These are phyloP conservation scores for Stenodema calcarata DNA, from an alignment of 2,888 invertebrate genomes.

Conservation along the genomic window DNA sequence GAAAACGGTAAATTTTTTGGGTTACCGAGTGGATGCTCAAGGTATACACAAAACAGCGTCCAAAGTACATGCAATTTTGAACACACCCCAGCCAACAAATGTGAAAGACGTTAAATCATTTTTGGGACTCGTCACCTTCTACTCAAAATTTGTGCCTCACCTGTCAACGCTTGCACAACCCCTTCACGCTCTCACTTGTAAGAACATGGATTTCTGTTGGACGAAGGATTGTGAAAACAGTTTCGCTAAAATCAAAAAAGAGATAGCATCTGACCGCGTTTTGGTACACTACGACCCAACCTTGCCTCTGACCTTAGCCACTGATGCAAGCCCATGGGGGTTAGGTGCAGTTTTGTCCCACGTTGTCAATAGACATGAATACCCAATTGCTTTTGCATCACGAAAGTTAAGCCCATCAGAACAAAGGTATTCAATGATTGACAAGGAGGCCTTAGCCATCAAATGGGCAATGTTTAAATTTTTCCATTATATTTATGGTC, in stretches of 20 bases:
- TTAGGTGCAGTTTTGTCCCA: not conserved
- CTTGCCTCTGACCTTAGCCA: not conserved
- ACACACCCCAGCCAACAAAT: not conserved
- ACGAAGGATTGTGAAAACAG: not conserved
- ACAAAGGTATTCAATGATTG: not conserved
- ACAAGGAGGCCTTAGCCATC: not conserved
- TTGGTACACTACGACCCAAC: not conserved
- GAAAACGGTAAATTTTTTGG: not conserved
- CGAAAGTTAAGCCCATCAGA: not conserved
- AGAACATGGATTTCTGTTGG: not conserved
- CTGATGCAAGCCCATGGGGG: slow-evolving; percentile 4
- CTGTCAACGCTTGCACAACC: not conserved
- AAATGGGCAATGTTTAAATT: not conserved
- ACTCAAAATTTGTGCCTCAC: not conserved
- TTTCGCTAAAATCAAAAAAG: not conserved
- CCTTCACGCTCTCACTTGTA: not conserved
- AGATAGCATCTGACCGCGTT: not conserved
- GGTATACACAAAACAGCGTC: not conserved
- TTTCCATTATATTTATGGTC: not conserved
- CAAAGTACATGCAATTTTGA: not conserved
- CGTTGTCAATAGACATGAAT: not conserved
- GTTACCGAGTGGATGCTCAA: not conserved
- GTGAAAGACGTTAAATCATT: not conserved
- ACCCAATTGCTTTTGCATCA: not conserved
- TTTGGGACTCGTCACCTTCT: not conserved